Conservation (phyloP, 2,113 vertebrate genomes). For the Platanista minor region DNA sequence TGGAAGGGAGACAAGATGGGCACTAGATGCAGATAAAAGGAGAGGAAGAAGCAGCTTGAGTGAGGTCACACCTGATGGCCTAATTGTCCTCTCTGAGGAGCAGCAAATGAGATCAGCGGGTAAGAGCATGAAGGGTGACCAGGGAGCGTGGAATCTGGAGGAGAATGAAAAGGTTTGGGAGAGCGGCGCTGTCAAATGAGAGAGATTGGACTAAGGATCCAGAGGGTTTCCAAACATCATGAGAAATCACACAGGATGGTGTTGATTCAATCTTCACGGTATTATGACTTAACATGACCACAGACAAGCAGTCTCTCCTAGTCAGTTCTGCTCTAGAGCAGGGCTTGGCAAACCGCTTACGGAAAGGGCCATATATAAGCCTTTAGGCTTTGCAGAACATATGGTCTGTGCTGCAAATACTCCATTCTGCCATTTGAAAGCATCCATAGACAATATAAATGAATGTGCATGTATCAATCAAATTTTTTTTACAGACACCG, state of each 20-base stretch:
- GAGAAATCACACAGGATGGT: accelerated
- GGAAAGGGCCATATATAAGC: background rate
- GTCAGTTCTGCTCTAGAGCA: background rate
- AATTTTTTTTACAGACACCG: background rate
- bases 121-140: background rate
- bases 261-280: background rate
- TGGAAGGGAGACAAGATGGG: background rate
- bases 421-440: background rate
- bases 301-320: background rate
- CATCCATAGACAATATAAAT: background rate
- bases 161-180: background rate
- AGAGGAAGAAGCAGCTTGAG: background rate
- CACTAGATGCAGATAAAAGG: background rate
- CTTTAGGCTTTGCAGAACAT: background rate
- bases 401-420: background rate
- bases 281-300: background rate
- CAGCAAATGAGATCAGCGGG: background rate
- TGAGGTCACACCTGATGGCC: background rate
- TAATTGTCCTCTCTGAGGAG: background rate
- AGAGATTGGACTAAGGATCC: background rate
- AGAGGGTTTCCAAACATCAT: background rate
- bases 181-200: background rate
- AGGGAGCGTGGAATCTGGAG: background rate
- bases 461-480: background rate
- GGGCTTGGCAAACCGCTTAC: background rate